A percentile compares a stretch with the other conserved stretches of the same genome.
Conservation (phyloP, 2,797 vertebrate genomes). For the Sarcoramphus papa region DNA sequence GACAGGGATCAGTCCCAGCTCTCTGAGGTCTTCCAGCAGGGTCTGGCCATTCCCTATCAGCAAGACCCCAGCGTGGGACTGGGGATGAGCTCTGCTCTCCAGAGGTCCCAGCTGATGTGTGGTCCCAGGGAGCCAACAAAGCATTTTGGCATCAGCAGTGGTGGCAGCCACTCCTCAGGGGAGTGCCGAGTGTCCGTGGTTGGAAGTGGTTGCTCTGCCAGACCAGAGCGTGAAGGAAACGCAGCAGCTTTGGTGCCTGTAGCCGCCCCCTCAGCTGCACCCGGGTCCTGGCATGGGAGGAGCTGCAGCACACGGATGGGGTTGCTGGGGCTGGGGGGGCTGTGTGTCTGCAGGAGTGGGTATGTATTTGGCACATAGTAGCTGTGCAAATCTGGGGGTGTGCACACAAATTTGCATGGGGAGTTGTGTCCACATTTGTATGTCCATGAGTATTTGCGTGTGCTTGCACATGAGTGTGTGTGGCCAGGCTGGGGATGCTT, state of each 20-base stretch:
- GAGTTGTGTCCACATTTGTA: not conserved
- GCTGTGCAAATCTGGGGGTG: not conserved
- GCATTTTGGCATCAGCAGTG: not conserved
- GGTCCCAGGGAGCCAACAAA: not conserved
- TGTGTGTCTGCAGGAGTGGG: no score
- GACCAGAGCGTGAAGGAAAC: not conserved
- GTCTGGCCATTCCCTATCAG: not conserved
- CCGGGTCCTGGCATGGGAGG: not conserved
- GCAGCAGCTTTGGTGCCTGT: not conserved
- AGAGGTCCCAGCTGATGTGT: not conserved
- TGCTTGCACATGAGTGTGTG: not conserved
- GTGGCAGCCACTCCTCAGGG: not conserved
- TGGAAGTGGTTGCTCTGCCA: not conserved
- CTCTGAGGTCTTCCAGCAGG: not conserved
- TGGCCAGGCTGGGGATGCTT: not conserved
- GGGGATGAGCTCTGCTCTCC: not conserved
- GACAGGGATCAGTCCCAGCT: not conserved
- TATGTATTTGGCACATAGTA: not conserved
- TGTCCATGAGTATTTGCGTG: not conserved
- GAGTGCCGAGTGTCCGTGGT: accelerated
- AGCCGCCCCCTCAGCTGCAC: not conserved
- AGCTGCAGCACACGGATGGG: accelerated
- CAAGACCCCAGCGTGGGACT: not conserved
- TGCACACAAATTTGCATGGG: not conserved
- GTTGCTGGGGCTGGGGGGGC: not conserved